phyloP scores from a whole-genome alignment of 2,113 vertebrate genomes.

The Laticauda laticaudata region DNA sequence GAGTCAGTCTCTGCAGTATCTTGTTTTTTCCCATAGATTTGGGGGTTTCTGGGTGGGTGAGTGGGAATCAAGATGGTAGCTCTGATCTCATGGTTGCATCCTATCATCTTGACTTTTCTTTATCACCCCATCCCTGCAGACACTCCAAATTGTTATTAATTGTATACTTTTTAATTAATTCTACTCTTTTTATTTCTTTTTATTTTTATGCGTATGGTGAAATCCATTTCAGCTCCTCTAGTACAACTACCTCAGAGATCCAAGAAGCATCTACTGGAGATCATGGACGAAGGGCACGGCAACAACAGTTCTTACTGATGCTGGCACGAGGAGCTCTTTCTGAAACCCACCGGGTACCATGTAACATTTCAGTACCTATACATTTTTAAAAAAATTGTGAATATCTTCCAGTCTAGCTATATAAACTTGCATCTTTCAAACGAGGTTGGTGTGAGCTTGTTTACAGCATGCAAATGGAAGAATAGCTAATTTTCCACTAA shows the following conservation, averaged over 20 bases:
- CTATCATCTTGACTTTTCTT: not conserved
- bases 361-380: conserved; percentile 37
- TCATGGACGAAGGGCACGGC: conserved; percentile 78
- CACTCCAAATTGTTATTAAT: not conserved
- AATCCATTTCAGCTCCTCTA: conserved; percentile 86
- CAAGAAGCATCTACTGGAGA: conserved; percentile 80
- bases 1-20: not conserved
- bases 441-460: not conserved
- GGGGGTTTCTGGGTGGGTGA: not conserved
- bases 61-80: not conserved
- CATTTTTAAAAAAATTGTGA: conserved; percentile 25
- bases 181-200: conserved; percentile 1
- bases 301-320: conserved; percentile 86
- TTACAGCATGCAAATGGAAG: not conserved
- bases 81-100: not conserved
- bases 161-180: not conserved
- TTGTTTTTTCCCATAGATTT: not conserved
- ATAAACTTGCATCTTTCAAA: not conserved
- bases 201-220: conserved; percentile 73
- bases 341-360: conserved; percentile 82
- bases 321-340: conserved; percentile 84
- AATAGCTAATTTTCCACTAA: not conserved
- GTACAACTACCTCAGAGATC: conserved; percentile 81
- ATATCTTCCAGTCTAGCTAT: conserved; percentile 22
- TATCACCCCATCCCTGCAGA: not conserved